These are phyloP conservation scores for Sebastes diaconus DNA, from an alignment of 2,797 vertebrate species.

Conservation along the genomic window DNA sequence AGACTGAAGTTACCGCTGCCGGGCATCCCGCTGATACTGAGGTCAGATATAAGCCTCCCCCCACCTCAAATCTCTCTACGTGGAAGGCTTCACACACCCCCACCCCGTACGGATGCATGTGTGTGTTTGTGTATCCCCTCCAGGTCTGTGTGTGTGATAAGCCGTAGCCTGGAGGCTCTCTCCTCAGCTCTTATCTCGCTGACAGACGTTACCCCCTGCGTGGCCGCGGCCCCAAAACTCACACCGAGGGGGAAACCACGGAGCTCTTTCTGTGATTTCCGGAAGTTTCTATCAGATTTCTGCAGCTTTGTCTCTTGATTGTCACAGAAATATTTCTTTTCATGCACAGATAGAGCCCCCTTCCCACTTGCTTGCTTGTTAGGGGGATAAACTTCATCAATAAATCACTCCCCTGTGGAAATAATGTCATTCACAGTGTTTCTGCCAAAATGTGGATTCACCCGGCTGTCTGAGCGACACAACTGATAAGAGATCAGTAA, in stretches of 20 bases:
- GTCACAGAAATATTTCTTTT: background rate
- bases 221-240: constrained; percentile 16
- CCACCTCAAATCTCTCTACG: constrained; percentile 30
- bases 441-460: constrained; percentile 1
- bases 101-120: background rate
- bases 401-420: constrained; percentile 9
- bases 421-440: background rate
- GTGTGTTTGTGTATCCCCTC: constrained; percentile 37
- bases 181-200: constrained; percentile 63
- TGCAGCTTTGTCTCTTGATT: constrained; percentile 29
- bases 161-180: constrained; percentile 42
- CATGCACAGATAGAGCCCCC: background rate
- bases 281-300: constrained; percentile 39
- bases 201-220: constrained; percentile 51
- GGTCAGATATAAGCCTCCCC: constrained; percentile 46
- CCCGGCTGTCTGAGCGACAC: background rate
- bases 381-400: background rate
- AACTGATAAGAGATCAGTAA: constrained; percentile 28
- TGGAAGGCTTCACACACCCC: constrained; percentile 11
- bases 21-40: constrained; percentile 30
- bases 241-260: background rate
- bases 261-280: background rate
- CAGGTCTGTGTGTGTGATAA: constrained; percentile 58
- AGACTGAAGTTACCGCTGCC: constrained; percentile 23
- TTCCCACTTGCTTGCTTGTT: background rate